Evolutionary conservation across 2,113 vertebrate genomes (phyloP).

Genomic region (Saccopteryx bilineata): DNA sequence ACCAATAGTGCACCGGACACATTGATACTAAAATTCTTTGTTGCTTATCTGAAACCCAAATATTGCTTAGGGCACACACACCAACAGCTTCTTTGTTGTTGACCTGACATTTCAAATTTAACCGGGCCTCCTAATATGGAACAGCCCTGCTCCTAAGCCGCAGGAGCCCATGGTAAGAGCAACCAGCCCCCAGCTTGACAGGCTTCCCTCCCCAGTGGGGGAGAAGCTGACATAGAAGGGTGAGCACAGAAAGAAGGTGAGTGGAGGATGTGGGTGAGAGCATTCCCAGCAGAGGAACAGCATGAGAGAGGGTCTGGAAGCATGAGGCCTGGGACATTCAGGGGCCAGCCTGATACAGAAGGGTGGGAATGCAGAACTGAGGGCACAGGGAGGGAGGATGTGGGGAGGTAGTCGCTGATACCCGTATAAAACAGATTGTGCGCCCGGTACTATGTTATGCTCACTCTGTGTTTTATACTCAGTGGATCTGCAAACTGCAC

Average conservation of each 20-base stretch:
- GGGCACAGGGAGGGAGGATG: not conserved
- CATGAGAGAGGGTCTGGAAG: not conserved
- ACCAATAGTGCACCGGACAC: not conserved
- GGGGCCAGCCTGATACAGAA: not conserved
- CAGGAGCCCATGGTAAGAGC: not conserved
- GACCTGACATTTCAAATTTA: not conserved
- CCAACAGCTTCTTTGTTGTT: not conserved
- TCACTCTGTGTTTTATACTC: not conserved
- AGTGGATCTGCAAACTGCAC: not conserved
- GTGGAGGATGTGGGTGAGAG: not conserved
- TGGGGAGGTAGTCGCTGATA: not conserved
- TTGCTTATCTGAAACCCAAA: not conserved
- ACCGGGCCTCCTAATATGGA: not conserved
- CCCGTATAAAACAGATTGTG: not conserved
- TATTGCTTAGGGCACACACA: not conserved
- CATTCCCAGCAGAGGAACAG: not conserved
- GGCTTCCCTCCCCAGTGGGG: not conserved
- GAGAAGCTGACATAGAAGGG: not conserved
- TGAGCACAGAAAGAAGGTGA: not conserved
- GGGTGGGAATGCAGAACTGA: not conserved
- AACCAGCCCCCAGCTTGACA: not conserved
- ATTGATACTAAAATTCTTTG: not conserved
- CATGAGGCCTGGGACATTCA: not conserved
- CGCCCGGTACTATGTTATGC: not conserved
- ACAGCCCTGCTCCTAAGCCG: not conserved